Evolutionary conservation across 2,113 vertebrate genomes (phyloP).

Genomic region (Solea solea): DNA sequence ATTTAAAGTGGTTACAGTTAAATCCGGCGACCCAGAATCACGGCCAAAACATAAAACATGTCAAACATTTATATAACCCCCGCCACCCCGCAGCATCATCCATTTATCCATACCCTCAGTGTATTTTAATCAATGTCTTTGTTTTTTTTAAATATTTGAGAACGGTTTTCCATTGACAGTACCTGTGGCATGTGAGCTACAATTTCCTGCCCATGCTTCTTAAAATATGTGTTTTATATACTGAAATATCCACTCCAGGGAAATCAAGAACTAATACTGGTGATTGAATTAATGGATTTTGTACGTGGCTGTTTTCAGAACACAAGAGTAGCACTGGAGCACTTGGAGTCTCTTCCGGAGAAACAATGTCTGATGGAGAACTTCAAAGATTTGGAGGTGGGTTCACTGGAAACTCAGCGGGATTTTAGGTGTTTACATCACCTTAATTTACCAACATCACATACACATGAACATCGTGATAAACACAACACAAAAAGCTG

Average conservation of each 20-base stretch:
- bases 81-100: background rate
- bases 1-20: background rate
- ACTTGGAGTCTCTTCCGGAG: constrained; percentile 92
- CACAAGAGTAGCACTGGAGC: constrained; percentile 87
- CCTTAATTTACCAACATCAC: background rate
- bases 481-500: too few species aligned
- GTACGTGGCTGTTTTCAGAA: constrained; percentile 74
- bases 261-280: background rate
- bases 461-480: background rate
- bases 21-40: background rate
- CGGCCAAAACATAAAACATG: background rate
- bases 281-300: background rate
- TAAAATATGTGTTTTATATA: too few species aligned
- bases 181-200: too few species aligned
- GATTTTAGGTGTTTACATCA: background rate
- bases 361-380: constrained; percentile 88
- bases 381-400: constrained; percentile 86
- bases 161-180: too few species aligned
- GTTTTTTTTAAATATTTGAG: too few species aligned
- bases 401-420: background rate
- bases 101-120: too few species aligned
- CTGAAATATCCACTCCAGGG: background rate
- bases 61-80: background rate
- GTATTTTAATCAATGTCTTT: too few species aligned
- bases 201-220: too few species aligned